A percentile compares a stretch with the other conserved stretches of the same genome.
Evolutionary conservation across 1,140 invertebrate species (phyloP).

Genomic region (Chironomus tepperi): DNA sequence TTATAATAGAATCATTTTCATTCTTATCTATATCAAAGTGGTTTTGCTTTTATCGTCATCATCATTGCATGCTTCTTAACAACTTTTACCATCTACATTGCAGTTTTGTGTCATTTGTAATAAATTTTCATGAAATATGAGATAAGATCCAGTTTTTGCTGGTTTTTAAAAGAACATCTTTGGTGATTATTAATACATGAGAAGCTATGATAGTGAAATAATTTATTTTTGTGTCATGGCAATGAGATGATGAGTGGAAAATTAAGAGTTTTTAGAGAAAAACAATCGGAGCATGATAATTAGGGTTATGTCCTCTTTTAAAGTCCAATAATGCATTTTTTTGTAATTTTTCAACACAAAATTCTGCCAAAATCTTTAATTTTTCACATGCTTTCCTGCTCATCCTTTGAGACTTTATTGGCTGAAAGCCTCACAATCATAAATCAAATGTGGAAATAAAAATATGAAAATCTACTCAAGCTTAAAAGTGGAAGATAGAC

Average conservation of each 20-base stretch:
- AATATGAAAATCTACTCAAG: not conserved
- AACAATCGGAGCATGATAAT: not conserved
- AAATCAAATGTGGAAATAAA: not conserved
- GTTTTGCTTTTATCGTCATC: not conserved
- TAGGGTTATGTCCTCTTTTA: not conserved
- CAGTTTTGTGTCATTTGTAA: not conserved
- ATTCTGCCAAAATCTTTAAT: not conserved
- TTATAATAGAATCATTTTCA: not conserved
- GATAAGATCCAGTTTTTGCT: not conserved
- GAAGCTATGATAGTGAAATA: slow-evolving; percentile 13
- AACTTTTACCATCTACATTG: not conserved
- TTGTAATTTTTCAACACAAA: not conserved
- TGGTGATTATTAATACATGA: slow-evolving; percentile 15
- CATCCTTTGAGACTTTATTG: too few species aligned
- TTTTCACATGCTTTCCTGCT: too few species aligned
- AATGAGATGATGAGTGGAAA: not conserved
- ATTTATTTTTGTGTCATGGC: not conserved
- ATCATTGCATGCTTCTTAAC: not conserved
- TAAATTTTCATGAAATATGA: not conserved
- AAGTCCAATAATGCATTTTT: not conserved
- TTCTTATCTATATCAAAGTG: not conserved
- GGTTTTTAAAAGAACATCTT: not conserved
- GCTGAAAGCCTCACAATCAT: not conserved
- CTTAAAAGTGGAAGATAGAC: not conserved
- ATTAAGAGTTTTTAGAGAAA: not conserved